A percentile compares a stretch with the other conserved stretches of the same genome.
phyloP scores from a whole-genome alignment of 2,113 vertebrate genomes.

The Grantiella picta region DNA sequence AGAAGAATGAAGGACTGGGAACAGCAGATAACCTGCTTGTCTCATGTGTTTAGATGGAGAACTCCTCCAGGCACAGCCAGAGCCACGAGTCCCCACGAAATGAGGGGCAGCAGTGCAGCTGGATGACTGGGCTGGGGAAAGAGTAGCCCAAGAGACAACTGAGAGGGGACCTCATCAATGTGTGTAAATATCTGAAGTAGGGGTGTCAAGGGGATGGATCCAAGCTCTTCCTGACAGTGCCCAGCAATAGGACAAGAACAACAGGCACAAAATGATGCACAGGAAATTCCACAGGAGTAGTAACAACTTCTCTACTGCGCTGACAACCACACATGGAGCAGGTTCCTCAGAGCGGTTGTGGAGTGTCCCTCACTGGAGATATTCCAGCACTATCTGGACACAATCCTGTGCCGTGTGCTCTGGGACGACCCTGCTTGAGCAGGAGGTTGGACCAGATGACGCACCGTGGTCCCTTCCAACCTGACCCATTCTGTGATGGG shows the following conservation, averaged over 20 bases:
- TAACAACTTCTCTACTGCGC: neutral
- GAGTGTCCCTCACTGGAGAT: neutral
- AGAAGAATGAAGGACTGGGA: neutral
- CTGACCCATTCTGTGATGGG: neutral
- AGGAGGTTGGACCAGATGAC: neutral
- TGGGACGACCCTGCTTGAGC: neutral
- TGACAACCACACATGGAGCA: neutral
- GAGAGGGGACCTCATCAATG: neutral
- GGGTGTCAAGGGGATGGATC: neutral
- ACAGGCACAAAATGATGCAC: rapidly evolving
- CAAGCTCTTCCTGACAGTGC: rapidly evolving
- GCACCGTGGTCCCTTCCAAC: neutral
- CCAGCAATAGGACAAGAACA: neutral
- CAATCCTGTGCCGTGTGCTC: rapidly evolving
- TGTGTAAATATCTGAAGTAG: neutral
- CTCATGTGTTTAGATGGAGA: neutral
- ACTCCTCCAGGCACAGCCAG: neutral
- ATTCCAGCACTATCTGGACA: neutral
- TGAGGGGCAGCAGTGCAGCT: neutral
- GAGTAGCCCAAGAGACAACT: neutral
- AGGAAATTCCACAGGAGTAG: neutral
- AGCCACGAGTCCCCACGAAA: rapidly evolving
- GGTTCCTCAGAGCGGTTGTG: rapidly evolving
- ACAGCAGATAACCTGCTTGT: rapidly evolving
- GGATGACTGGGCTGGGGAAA: rapidly evolving